These are phyloP conservation scores for Hystrix cristata DNA, from an alignment of 2,113 vertebrate species.

Conservation along the genomic window DNA sequence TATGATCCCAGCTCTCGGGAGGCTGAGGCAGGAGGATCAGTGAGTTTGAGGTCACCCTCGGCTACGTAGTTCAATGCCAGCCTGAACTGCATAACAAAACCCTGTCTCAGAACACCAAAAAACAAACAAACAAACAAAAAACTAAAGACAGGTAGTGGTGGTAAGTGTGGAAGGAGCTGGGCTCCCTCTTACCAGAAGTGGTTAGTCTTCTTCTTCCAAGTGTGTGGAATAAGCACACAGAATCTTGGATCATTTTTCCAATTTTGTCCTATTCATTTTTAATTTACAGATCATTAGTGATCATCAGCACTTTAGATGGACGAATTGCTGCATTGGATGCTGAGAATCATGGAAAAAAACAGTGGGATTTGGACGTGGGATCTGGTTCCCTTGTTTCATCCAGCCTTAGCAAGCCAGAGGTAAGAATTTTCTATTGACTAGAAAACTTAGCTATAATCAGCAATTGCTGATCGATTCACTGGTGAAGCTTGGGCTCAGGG, in stretches of 20 bases:
- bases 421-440: constrained; percentile 82
- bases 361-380: constrained; percentile 98
- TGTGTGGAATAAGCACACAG: background rate
- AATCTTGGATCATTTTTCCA: background rate
- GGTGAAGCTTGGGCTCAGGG: background rate
- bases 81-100: background rate
- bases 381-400: constrained; percentile 97
- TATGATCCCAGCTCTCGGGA: background rate
- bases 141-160: background rate
- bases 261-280: constrained; percentile 70
- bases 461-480: background rate
- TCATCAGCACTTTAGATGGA: constrained; percentile 98
- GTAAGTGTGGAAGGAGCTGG: background rate
- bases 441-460: background rate
- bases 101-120: background rate
- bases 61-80: background rate
- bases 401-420: constrained; percentile 98
- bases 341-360: constrained; percentile 95
- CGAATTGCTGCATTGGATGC: constrained; percentile 97
- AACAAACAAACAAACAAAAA: background rate
- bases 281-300: constrained; percentile 93
- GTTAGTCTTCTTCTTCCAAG: constrained; percentile 21
- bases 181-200: background rate
- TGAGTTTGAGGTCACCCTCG: background rate
- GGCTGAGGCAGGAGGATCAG: background rate